Conservation (phyloP, 1,140 invertebrate species). For the Yoshiicerus persimilis region DNA sequence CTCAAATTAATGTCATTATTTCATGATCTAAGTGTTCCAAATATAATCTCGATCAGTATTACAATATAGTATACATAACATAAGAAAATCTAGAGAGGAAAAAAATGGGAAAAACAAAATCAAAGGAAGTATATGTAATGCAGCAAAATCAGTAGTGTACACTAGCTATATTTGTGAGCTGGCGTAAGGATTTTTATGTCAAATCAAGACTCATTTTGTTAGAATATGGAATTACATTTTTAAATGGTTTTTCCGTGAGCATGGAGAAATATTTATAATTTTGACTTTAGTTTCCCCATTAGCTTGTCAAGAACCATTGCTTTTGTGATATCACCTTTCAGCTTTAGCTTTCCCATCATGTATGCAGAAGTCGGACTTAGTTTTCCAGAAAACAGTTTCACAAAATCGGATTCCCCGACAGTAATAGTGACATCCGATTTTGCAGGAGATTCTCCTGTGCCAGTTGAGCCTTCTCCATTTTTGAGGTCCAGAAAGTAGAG, state of each 20-base stretch:
- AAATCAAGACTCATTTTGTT: not conserved
- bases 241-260: not conserved
- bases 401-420: conserved; percentile 68
- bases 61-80: no score
- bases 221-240: not conserved
- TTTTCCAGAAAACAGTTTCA: conserved; percentile 59
- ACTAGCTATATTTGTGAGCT: no score
- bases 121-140: no score
- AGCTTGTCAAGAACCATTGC: conserved; percentile 96
- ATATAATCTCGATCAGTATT: not conserved
- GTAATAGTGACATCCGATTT: conserved; percentile 80
- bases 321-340: conserved; percentile 87
- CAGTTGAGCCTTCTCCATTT: conserved; percentile 75
- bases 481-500: conserved; percentile 89
- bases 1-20: not conserved
- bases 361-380: conserved; percentile 46
- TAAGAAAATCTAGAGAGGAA: no score
- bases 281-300: conserved; percentile 81
- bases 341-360: conserved; percentile 95
- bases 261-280: conserved; percentile 53
- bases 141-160: no score
- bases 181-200: no score
- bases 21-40: not conserved
- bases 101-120: not conserved
- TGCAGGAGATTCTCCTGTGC: conserved; percentile 71